phyloP scores from a whole-genome alignment of 2,113 vertebrate species.

The Corythornis madagascariensis region DNA sequence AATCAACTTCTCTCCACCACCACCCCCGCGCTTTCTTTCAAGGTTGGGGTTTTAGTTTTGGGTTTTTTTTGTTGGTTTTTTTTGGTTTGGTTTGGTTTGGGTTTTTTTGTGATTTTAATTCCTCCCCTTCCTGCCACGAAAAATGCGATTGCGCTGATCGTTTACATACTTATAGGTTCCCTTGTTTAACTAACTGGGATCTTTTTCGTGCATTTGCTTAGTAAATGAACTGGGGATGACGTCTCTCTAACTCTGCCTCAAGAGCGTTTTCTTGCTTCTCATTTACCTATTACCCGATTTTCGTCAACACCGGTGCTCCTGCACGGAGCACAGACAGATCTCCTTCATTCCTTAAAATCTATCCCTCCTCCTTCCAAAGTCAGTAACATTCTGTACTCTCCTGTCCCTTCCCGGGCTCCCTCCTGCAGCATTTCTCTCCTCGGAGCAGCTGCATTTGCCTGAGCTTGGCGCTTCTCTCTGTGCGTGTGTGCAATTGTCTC shows the following conservation, averaged over 20 bases:
- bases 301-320: neutral
- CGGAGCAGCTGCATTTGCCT: neutral
- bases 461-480: neutral
- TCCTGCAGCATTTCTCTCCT: neutral
- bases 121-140: slow-evolving; percentile 31
- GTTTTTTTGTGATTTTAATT: slow-evolving; percentile 36
- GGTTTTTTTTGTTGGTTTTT: no score
- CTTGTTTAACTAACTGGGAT: slow-evolving; percentile 34
- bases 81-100: neutral
- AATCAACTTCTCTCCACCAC: slow-evolving; percentile 50
- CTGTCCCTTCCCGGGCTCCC: neutral
- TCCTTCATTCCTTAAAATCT: neutral
- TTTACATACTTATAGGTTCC: slow-evolving; percentile 23
- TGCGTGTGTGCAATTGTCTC: neutral
- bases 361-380: slow-evolving; percentile 20
- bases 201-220: slow-evolving; percentile 1
- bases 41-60: neutral
- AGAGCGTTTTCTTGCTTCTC: neutral
- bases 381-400: neutral
- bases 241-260: neutral
- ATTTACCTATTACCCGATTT: neutral
- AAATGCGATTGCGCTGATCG: neutral
- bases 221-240: slow-evolving; percentile 36
- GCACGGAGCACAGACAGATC: neutral
- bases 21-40: neutral